Base-by-base conservation (phyloP, 35 echinoderm and acorn worm genomes). In the Eucidaris tribuloides region DNA sequence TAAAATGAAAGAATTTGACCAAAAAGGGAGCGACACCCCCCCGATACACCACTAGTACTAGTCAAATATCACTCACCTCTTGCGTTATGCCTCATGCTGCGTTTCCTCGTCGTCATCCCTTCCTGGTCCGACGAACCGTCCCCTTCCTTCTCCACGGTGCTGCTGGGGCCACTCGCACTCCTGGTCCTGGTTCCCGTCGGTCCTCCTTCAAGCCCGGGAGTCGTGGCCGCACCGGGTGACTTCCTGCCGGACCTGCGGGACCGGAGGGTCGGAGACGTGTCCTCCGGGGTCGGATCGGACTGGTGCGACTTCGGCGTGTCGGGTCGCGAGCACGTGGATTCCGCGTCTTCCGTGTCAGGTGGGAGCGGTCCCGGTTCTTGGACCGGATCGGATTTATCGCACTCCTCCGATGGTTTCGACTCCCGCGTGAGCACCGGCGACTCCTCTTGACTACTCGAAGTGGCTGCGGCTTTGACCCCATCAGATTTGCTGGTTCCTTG, bases 121-220 rank as follows among this genome's bases (percentile, higher is more conserved):
- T 74, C 68, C 41, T 74, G 68, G 40, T 74, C 68, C 24, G 68
- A 74, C 41, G 37, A 42, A 4, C 68, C 68, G 24, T 74, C 68
- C 38, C 7, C 68, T 9, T 74, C 68, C 40, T 41, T 74, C 29
- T 74, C 68, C 19, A 35, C 56, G 5, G 18, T 22, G 56, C 11
- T 7, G 37, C 28, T n/a, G n/a, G n/a, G 3, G 15, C 68, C 68
- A 74, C 68, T 74, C 2, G 68, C 15, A 40, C 68, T 74, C 40
- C 68, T 74, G 68, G 34, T 74, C 37, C 68, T 74, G 0, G 68
- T 74, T 44, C 68, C 68, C 41, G 44, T 74, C 25, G 68, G 68
- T 35, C 68, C 68, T n/a, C 68, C 68, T 20, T 74, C 68, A 24
- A 74, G 37, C 11, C 68, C 68, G 38, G 68, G 68, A 17, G 68